Evolutionary conservation across 64 coral and sea anemone species (phyloP), one percentile per base, ranked within the genome.

Genomic region (Anthopleura sola): DNA sequence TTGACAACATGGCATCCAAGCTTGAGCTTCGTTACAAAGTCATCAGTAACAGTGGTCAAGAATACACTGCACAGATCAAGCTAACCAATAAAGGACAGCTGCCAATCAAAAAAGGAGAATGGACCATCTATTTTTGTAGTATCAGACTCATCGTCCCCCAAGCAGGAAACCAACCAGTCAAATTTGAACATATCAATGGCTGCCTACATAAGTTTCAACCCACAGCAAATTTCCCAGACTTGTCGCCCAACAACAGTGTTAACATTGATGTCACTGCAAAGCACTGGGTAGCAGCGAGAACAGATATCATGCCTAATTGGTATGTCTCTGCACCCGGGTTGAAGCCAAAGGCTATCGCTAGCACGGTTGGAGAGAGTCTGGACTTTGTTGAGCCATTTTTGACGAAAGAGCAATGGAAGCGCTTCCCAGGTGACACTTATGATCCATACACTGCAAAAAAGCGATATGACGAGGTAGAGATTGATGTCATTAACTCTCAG

Each of bases 261-360:
- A 21, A 86, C 44, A 44, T 94, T 17, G 31, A 83, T 40, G 40
- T 94, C 3, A 60, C 37, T 6, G 84, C 85, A 7, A 18, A 75
- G 31, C 16, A 78, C 15, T 55, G 58, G 36, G 84, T 85, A 14
- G 86, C 91, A 55, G 82, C 93, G 7, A 88, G 85, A 47, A 95
- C 93, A 0, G 93, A 95, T 66, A 55, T 91, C 37, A 95, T 95
- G 93, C 93, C 93, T 0, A 95, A 91, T 40, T 95, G 89, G 89
- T 95, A 86, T 66, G 21, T 95, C 26, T 8, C 86, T 32, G 86
- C 75, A 0, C 26, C 1, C 5, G 90, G 90, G 2, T n/a, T 95
- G 31, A 21, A 85, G 37, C 55, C 93, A 3, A 88, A 55, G 49
- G 85, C 74, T 31, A 82, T 95, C 50, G 16, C 38, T 39, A 91